phyloP scores from a whole-genome alignment of 2,113 vertebrate species.

The Dipodomys merriami region DNA sequence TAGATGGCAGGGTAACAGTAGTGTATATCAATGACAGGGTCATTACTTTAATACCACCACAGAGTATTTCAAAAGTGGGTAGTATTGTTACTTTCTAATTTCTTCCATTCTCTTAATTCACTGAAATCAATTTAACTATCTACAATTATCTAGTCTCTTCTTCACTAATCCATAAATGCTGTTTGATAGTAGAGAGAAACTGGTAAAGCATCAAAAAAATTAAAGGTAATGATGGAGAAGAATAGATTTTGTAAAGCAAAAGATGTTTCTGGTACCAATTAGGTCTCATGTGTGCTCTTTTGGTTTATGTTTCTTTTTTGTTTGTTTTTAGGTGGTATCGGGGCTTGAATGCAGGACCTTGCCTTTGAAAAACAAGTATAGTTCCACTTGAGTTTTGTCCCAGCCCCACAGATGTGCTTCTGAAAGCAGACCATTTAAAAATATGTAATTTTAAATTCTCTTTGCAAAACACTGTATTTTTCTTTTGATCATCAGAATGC shows the following conservation, averaged over 20 bases:
- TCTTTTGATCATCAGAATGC: background rate
- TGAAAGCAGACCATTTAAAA: background rate
- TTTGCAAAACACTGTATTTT: background rate
- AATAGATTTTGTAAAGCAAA: constrained; percentile 5
- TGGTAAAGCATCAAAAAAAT: background rate
- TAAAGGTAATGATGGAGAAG: background rate
- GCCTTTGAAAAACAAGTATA: too few relatives aligned
- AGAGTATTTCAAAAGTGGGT: background rate
- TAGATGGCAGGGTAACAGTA: background rate
- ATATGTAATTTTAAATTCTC: background rate
- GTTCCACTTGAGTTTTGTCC: too few relatives aligned
- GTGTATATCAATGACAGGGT: background rate
- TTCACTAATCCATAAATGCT: constrained; percentile 31
- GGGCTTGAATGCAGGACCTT: too few relatives aligned
- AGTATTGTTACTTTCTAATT: constrained; percentile 20
- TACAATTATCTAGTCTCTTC: background rate
- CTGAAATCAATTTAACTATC: constrained; percentile 31
- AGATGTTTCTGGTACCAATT: background rate
- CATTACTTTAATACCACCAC: constrained; percentile 17
- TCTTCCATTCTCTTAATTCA: constrained; percentile 27
- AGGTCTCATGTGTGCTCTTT: background rate
- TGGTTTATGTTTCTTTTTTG: background rate
- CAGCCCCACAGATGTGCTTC: background rate
- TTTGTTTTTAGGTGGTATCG: too few relatives aligned
- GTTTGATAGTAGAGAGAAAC: background rate